phyloP scores from a whole-genome alignment of 1,140 invertebrate species.

The Saccostrea glomerata region DNA sequence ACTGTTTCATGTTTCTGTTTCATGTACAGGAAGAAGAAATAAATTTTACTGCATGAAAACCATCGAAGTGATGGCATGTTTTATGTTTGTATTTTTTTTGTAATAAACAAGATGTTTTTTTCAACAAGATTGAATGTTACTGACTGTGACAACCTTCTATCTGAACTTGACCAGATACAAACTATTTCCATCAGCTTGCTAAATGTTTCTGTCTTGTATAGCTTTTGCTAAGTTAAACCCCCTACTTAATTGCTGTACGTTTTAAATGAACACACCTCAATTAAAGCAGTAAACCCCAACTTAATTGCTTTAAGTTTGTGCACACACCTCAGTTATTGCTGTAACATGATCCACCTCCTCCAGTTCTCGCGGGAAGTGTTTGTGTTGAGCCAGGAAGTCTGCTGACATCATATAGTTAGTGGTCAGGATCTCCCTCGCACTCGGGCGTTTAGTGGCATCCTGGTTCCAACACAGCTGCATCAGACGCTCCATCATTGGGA shows the following conservation, averaged over 20 bases:
- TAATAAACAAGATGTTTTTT: too few relatives aligned
- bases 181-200: too few relatives aligned
- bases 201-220: too few relatives aligned
- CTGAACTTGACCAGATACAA: too few relatives aligned
- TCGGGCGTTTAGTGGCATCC: constrained; percentile 60
- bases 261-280: not conserved
- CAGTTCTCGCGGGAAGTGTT: constrained; percentile 42
- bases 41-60: too few relatives aligned
- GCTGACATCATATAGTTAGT: constrained; percentile 54
- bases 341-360: constrained; percentile 54
- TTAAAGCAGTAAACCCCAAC: constrained; percentile 46
- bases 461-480: constrained; percentile 67
- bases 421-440: constrained; percentile 60
- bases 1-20: too few relatives aligned
- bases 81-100: too few relatives aligned
- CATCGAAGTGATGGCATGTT: too few relatives aligned
- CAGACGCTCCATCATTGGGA: constrained; percentile 66
- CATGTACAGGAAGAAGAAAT: too few relatives aligned
- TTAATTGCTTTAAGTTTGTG: not conserved
- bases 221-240: too few relatives aligned
- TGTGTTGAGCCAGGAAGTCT: constrained; percentile 63
- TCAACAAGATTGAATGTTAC: too few relatives aligned
- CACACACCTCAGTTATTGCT: constrained; percentile 6
- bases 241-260: not conserved
- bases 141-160: too few relatives aligned